Base-by-base conservation (phyloP, 2,113 vertebrate genomes). In the Cynopterus brachyotis region DNA sequence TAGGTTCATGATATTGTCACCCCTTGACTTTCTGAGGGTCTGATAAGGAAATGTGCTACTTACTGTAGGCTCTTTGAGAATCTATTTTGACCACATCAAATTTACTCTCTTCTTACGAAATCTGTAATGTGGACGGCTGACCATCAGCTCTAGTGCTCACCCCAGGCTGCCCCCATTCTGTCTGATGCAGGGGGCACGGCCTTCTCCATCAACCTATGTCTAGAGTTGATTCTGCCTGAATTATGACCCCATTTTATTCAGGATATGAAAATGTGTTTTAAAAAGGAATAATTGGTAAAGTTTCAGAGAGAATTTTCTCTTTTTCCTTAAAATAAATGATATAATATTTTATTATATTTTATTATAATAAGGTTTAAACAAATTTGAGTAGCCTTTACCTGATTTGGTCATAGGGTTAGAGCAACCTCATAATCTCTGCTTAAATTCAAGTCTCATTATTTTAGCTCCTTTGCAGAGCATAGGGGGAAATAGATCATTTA, bases 401-500 rank as follows among this genome's bases (percentile, higher is more conserved):
- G 55, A 94, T 45, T 92, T 95, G 45, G 55, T 84, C 81, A 20
- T 79, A 11, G 50, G 47, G 20, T 91, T 37, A 88, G 67, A 42
- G 22, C 64, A 70, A 84, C 53, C 17, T 95, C 7, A 91, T 40
- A 40, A 73, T 55, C 57, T 89, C 67, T 72, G 50, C 66, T 45
- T 69, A 94, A 84, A 75, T 78, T 79, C 55, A 82, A 95, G 13
- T 85, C 35, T 89, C 81, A 47, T 32, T 84, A n/a, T 72, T 62
- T 91, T 57, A 89, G 28, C 45, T 76, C 42, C 10, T 95, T 96
- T 80, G 24, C n/a, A 91, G 47, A 32, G 11, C 37, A 53, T 10
- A 47, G 19, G 16, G 24, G n/a, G 13, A 86, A 92, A 89, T 37
- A 40, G 28, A 59, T 72, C n/a, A 76, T 85, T 92, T 89, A 67